Percentiles rank a stretch among this genome's conserved stretches.
These are phyloP conservation scores for Coturnix japonica DNA, from an alignment of 2,113 vertebrate species.

Conservation along the genomic window DNA sequence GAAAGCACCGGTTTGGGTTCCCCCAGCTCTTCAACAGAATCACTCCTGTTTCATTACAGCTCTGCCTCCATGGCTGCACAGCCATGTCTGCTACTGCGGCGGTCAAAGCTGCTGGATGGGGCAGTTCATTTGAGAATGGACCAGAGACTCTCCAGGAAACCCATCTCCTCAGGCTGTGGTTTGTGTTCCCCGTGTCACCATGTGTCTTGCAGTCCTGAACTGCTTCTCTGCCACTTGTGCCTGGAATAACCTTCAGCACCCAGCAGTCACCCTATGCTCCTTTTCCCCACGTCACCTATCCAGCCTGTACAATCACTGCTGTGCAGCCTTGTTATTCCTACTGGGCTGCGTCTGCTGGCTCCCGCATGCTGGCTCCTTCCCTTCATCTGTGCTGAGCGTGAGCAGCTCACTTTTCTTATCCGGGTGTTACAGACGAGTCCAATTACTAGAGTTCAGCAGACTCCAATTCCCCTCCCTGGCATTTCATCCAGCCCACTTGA, in stretches of 20 bases:
- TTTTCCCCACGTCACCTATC: accelerated
- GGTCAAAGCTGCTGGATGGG: neutral
- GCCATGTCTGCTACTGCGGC: neutral
- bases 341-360: neutral
- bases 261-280: accelerated
- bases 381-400: accelerated
- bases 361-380: neutral
- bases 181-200: neutral
- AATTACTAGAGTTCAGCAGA: constrained; percentile 59
- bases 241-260: neutral
- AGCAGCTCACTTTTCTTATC: neutral
- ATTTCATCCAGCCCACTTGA: constrained; percentile 52
- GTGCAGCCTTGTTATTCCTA: neutral
- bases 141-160: neutral
- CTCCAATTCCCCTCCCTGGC: constrained; percentile 52
- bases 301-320: accelerated
- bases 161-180: neutral
- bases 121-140: neutral
- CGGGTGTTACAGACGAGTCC: neutral
- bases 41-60: neutral
- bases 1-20: neutral
- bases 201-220: accelerated
- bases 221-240: neutral
- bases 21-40: neutral
- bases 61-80: neutral